phyloP scores from a whole-genome alignment of 2,797 vertebrate species.

The Xyrichtys novacula region DNA sequence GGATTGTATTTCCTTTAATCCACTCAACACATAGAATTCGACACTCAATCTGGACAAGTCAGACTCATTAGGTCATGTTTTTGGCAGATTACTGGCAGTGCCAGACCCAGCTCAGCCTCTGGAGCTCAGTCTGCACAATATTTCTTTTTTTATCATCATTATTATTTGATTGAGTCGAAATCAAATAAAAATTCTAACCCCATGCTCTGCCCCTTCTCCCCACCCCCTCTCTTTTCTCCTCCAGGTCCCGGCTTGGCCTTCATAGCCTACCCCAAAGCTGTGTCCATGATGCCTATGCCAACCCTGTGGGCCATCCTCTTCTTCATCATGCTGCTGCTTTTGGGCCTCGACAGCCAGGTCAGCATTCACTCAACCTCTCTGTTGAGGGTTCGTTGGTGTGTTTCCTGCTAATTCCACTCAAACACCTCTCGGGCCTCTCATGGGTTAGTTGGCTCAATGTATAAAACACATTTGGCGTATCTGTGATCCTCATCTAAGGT shows the following conservation, averaged over 20 bases:
- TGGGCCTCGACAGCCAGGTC: constrained; percentile 99
- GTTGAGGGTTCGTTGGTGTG: constrained; percentile 7
- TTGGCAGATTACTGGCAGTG: constrained; percentile 15
- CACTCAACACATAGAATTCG: constrained; percentile 8
- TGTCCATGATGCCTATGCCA: constrained; percentile 99
- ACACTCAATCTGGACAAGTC: constrained; percentile 1
- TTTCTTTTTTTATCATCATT: constrained; percentile 20
- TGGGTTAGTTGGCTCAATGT: constrained; percentile 37
- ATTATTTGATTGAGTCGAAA: constrained; percentile 50
- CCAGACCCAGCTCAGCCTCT: constrained; percentile 15
- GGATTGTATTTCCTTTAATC: constrained; percentile 24
- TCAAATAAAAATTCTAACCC: constrained; percentile 72
- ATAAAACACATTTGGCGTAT: constrained; percentile 59
- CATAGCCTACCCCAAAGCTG: constrained; percentile 98
- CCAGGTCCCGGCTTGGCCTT: constrained; percentile 98
- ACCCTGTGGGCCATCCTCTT: constrained; percentile 99
- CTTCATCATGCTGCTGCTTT: constrained; percentile 99
- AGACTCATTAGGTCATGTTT: constrained; percentile 12
- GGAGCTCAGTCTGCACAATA: constrained; percentile 18
- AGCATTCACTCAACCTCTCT: constrained; percentile 48
- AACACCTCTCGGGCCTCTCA: constrained; percentile 6
- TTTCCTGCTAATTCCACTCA: constrained; percentile 13
- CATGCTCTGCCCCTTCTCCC: constrained; percentile 66
- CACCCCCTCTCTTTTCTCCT: constrained; percentile 72
- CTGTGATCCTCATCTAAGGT: constrained; percentile 41